These are phyloP conservation scores for Malthinus flaveolus DNA, from an alignment of 2,888 invertebrate species.

Conservation along the genomic window DNA sequence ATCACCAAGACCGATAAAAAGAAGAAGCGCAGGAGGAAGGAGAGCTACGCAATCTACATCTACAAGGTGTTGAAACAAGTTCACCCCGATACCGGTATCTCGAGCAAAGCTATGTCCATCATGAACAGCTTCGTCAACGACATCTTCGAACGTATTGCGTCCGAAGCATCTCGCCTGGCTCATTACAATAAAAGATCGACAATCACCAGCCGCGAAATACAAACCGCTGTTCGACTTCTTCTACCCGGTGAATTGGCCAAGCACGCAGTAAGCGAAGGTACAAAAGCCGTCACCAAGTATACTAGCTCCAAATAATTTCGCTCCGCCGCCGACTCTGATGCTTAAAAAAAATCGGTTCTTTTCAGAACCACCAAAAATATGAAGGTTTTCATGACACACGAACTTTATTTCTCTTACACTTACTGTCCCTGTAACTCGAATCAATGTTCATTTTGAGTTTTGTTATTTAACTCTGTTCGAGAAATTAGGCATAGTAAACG, in stretches of 20 bases:
- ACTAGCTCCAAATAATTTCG: conserved; percentile 38
- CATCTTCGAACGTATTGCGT: conserved; percentile 71
- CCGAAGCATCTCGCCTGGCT: conserved; percentile 66
- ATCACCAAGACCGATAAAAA: not conserved
- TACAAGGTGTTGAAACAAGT: conserved; percentile 43
- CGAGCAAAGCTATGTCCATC: conserved; percentile 58
- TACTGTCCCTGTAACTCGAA: too few species aligned
- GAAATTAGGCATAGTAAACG: too few species aligned
- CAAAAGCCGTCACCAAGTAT: conserved; percentile 44
- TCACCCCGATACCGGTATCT: conserved; percentile 67
- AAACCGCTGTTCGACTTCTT: conserved; percentile 67
- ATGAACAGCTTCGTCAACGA: conserved; percentile 68
- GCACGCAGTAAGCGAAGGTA: conserved; percentile 1
- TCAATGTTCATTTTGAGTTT: too few species aligned
- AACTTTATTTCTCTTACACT: too few species aligned
- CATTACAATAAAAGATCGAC: conserved; percentile 67
- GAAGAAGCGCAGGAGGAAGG: not conserved
- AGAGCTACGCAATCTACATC: not conserved
- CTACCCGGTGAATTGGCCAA: conserved; percentile 74
- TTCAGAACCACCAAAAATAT: too few species aligned
- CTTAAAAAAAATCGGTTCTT: too few species aligned
- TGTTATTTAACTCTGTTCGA: too few species aligned
- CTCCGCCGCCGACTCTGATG: conserved; percentile 21
- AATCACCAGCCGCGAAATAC: conserved; percentile 69
- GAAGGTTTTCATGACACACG: too few species aligned